Evolutionary conservation across 1,140 invertebrate genomes (phyloP).

Genomic region (Ceratitis capitata): DNA sequence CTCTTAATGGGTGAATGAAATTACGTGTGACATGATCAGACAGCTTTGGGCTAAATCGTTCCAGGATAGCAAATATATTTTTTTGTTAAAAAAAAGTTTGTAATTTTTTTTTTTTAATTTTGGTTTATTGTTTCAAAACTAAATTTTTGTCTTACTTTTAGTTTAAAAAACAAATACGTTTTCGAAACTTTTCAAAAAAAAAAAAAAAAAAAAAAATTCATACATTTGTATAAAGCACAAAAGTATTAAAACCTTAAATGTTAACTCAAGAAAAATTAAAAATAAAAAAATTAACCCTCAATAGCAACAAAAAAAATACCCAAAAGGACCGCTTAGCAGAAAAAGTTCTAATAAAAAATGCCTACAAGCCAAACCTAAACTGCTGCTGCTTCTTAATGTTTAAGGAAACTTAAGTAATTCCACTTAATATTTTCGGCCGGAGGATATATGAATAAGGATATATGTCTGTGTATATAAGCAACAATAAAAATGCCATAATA

Average conservation of each 20-base stretch:
- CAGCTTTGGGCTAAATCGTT: too few species aligned
- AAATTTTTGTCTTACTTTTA: too few species aligned
- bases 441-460: background rate
- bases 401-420: background rate
- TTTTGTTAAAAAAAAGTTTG: too few species aligned
- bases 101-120: too few species aligned
- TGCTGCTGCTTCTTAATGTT: background rate
- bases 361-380: background rate
- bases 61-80: too few species aligned
- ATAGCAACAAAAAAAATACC: background rate
- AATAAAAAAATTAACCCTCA: background rate
- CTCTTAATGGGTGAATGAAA: too few species aligned
- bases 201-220: too few species aligned
- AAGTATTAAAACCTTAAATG: too few species aligned
- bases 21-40: too few species aligned
- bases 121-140: too few species aligned
- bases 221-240: background rate
- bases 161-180: too few species aligned
- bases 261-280: background rate
- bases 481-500: conserved; percentile 19
- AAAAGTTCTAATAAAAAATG: background rate
- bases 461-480: background rate
- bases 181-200: too few species aligned
- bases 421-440: background rate
- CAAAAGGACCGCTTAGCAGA: background rate